Evolutionary conservation across 2,113 vertebrate genomes (phyloP).

Genomic region (Pungitius pungitius): DNA sequence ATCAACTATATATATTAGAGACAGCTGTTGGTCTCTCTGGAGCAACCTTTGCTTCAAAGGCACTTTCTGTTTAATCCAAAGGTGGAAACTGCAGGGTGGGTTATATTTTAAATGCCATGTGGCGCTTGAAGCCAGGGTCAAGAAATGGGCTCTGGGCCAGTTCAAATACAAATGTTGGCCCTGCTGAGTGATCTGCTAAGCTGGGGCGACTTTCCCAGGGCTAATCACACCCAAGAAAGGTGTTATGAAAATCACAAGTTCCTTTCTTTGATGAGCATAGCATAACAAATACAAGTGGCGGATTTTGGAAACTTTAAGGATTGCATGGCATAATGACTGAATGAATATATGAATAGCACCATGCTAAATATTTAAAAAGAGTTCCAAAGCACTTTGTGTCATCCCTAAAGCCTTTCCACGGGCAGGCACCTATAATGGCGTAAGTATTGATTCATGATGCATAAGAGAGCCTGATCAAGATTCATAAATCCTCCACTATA

Average conservation of each 20-base stretch:
- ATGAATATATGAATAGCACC: conserved; percentile 32
- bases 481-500: conserved; percentile 65
- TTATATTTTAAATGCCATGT: conserved; percentile 51
- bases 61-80: conserved; percentile 47
- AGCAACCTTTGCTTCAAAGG: conserved; percentile 49
- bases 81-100: conserved; percentile 25
- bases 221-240: conserved; percentile 34
- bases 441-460: conserved; percentile 62
- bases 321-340: neutral
- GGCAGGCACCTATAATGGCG: conserved; percentile 42
- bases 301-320: conserved; percentile 12
- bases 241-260: conserved; percentile 23
- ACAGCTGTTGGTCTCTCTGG: conserved; percentile 38
- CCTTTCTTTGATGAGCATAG: conserved; percentile 20
- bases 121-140: conserved; percentile 33
- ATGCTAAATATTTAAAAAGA: conserved; percentile 51
- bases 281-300: neutral
- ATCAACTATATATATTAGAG: too few relatives aligned
- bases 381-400: conserved; percentile 35
- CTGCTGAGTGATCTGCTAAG: conserved; percentile 49
- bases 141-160: conserved; percentile 53
- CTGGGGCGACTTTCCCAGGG: conserved; percentile 23
- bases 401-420: conserved; percentile 33
- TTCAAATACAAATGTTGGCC: conserved; percentile 67
- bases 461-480: conserved; percentile 60